phyloP scores from a whole-genome alignment of 2,797 vertebrate species.

The Falco columbarius region DNA sequence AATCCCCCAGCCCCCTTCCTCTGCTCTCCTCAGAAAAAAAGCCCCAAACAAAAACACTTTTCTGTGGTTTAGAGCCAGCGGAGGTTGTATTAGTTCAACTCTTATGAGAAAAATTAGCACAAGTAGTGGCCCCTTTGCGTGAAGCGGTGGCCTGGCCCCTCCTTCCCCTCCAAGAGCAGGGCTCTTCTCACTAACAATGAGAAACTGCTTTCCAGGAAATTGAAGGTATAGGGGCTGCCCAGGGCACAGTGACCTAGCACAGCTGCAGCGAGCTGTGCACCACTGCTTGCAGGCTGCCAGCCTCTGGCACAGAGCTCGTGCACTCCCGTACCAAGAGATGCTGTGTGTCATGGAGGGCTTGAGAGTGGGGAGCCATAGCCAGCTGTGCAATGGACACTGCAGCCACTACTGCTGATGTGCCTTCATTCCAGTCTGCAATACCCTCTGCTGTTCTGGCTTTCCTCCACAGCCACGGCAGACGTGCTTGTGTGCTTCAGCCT shows the following conservation, averaged over 20 bases:
- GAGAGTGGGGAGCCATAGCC: background rate
- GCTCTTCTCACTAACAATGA: constrained; percentile 40
- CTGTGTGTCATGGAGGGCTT: background rate
- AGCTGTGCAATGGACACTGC: rapidly evolving
- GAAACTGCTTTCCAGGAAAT: constrained; percentile 69
- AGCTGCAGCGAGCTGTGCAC: background rate
- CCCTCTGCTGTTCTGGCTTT: background rate
- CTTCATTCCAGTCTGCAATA: background rate
- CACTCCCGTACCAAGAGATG: rapidly evolving
- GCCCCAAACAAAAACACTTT: background rate
- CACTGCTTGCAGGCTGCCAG: background rate
- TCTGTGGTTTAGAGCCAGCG: background rate
- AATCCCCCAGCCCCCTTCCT: background rate
- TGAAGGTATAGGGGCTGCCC: background rate
- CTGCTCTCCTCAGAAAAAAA: background rate
- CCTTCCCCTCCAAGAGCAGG: background rate
- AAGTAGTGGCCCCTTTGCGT: background rate
- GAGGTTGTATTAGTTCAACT: background rate
- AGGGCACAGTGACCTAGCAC: background rate
- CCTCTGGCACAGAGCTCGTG: background rate
- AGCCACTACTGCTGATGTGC: rapidly evolving
- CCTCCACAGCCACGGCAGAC: background rate
- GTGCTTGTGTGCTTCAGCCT: background rate
- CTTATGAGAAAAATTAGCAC: constrained; percentile 5
- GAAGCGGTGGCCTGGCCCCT: constrained; percentile 3